Conservation (phyloP, 1,140 invertebrate species). For the Zaprionus taronus region DNA sequence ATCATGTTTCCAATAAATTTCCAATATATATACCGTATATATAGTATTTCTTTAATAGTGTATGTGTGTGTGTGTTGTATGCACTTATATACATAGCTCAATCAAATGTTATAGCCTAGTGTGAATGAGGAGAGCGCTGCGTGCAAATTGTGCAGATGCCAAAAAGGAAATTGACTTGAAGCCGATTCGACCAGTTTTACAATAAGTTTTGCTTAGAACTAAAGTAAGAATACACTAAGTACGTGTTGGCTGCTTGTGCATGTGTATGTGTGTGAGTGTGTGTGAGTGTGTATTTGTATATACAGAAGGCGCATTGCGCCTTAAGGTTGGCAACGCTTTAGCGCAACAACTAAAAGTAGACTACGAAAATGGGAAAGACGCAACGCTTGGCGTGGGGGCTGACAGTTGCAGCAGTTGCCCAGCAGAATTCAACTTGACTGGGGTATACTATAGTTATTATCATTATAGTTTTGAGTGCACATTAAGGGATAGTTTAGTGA, state of each 20-base stretch:
- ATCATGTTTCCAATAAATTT: conserved; percentile 27
- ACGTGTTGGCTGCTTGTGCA: conserved; percentile 6
- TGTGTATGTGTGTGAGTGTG: conserved; percentile 12
- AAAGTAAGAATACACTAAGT: conserved; percentile 20
- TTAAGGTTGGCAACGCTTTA: conserved; percentile 29
- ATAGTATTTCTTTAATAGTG: not conserved
- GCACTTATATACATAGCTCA: conserved; percentile 36
- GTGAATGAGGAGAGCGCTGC: conserved; percentile 35
- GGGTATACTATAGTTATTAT: not conserved
- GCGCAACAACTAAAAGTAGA: conserved; percentile 17
- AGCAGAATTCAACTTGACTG: not conserved
- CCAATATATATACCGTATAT: conserved; percentile 25
- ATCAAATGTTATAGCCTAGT: conserved; percentile 16
- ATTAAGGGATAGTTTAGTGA: not conserved
- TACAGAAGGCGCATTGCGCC: conserved; percentile 24
- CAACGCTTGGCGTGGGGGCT: conserved; percentile 36
- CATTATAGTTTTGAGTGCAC: not conserved
- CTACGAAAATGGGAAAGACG: conserved; percentile 30
- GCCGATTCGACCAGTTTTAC: conserved; percentile 32
- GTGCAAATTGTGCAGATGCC: conserved; percentile 54
- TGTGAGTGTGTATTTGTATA: conserved; percentile 6
- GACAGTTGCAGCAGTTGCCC: not conserved
- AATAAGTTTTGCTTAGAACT: conserved; percentile 27
- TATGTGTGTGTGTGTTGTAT: conserved; percentile 11
- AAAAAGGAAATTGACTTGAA: conserved; percentile 57